Conservation (phyloP, 2,113 vertebrate species). For the Osmerus eperlanus region DNA sequence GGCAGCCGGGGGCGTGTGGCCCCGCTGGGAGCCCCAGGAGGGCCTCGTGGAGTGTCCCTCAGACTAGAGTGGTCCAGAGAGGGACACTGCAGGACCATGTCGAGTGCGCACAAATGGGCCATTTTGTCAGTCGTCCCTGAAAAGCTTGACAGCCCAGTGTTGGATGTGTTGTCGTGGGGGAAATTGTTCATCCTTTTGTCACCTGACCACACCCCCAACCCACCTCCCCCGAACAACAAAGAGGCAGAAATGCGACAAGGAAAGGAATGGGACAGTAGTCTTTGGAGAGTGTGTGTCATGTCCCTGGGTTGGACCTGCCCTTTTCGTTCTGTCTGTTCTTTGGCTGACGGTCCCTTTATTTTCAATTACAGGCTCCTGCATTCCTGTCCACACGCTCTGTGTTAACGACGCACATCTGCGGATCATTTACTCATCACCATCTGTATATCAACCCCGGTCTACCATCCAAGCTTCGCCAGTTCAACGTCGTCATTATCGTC, state of each 20-base stretch:
- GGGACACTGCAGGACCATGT: not conserved
- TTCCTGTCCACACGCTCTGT: no score
- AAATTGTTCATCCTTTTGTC: constrained; percentile 4
- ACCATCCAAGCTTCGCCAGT: no score
- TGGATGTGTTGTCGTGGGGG: constrained; percentile 8
- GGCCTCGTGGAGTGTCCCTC: constrained; percentile 5
- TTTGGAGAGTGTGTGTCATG: not conserved
- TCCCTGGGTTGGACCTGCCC: no score
- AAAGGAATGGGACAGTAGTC: not conserved
- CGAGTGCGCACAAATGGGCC: not conserved
- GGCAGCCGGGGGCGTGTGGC: not conserved
- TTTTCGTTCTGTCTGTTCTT: no score
- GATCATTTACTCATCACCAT: no score
- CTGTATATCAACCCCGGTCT: no score
- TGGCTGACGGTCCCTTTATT: no score
- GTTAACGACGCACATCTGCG: no score
- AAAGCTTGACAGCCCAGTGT: constrained; percentile 15
- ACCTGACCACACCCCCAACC: not conserved
- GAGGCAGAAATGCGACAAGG: not conserved
- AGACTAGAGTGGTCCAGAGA: constrained; percentile 28
- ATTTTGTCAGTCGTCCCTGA: constrained; percentile 9
- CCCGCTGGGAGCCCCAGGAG: not conserved
- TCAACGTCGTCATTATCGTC: no score
- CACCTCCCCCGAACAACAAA: not conserved
- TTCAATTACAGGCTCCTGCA: no score